A percentile compares a stretch with the other conserved stretches of the same genome.
These are phyloP conservation scores for Gordius sp. DNA, from an alignment of 2,888 invertebrate genomes.

Conservation along the genomic window DNA sequence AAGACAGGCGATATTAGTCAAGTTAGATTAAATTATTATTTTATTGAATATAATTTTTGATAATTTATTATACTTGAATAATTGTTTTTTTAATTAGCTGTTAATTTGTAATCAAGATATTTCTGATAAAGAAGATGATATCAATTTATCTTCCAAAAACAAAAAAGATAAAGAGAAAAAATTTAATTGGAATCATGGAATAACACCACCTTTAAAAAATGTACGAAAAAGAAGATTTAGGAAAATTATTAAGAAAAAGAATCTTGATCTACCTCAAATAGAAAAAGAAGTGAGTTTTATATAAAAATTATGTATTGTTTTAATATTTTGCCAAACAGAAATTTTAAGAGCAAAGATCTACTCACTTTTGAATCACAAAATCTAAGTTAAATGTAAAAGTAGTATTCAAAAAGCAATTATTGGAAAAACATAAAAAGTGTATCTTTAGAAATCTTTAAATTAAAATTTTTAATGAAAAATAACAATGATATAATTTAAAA, in stretches of 20 bases:
- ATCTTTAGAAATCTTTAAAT: no score
- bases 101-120: slow-evolving; percentile 20
- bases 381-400: no score
- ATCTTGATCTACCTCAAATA: slow-evolving; percentile 81
- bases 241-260: slow-evolving; percentile 75
- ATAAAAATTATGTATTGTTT: no score
- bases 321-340: no score
- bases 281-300: slow-evolving; percentile 60
- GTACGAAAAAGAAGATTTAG: slow-evolving; percentile 66
- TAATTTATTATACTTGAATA: neutral
- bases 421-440: no score
- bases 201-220: slow-evolving; percentile 83
- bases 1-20: slow-evolving; percentile 90
- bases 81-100: neutral
- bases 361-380: no score
- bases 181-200: slow-evolving; percentile 71
- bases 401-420: no score
- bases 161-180: slow-evolving; percentile 61
- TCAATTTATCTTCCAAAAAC: slow-evolving; percentile 36
- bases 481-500: no score
- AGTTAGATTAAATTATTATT: slow-evolving; percentile 28
- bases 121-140: slow-evolving; percentile 20
- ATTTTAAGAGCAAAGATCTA: no score
- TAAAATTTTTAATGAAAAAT: no score
- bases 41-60: neutral